Evolutionary conservation across 1,140 invertebrate species (phyloP).

Genomic region (Limonius californicus): DNA sequence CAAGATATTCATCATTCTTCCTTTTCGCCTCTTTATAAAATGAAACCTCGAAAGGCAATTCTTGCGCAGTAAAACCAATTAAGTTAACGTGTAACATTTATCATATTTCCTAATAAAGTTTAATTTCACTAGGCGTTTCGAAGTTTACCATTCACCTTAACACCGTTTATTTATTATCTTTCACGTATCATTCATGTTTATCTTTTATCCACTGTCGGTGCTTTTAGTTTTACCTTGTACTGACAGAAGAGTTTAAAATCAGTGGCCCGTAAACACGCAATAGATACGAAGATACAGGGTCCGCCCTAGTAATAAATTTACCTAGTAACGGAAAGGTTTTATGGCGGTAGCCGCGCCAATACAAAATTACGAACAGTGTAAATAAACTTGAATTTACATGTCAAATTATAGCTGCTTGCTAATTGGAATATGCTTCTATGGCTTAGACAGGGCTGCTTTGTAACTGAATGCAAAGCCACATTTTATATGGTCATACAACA

Average conservation of each 20-base stretch:
- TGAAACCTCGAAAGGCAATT: no score
- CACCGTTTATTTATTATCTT: neutral
- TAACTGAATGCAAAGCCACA: no score
- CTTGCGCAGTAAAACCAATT: no score
- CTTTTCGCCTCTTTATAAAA: no score
- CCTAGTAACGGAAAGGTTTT: neutral
- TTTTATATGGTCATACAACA: no score
- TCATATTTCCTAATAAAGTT: no score
- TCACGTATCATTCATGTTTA: neutral
- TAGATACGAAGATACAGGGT: conserved; percentile 7
- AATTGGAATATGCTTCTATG: no score
- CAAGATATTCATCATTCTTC: no score
- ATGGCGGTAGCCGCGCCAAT: neutral
- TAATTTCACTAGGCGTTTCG: no score
- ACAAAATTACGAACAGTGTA: neutral
- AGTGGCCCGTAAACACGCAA: conserved; percentile 10
- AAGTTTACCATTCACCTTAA: no score
- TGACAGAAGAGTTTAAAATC: conserved; percentile 1
- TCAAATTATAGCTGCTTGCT: conserved; percentile 9
- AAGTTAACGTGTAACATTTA: no score
- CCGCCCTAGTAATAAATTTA: conserved; percentile 4
- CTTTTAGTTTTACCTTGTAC: neutral
- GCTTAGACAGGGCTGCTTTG: no score
- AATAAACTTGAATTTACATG: conserved; percentile 3
- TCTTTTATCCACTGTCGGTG: neutral